phyloP scores from a whole-genome alignment of 2,888 invertebrate genomes.

The Acrocyrtus sp. region DNA sequence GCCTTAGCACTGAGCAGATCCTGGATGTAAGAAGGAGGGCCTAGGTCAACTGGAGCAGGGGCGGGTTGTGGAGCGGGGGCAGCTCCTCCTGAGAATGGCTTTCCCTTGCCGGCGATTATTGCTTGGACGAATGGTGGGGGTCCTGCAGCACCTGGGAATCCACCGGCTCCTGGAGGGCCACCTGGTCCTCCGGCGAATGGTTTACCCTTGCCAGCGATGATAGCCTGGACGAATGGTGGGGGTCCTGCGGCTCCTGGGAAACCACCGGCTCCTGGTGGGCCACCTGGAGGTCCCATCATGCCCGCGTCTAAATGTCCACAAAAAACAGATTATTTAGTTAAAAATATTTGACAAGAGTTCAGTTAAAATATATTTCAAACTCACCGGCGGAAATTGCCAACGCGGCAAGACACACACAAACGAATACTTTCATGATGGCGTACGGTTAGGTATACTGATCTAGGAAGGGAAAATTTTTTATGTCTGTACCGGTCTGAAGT shows the following conservation, averaged over 20 bases:
- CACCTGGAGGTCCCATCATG: conserved; percentile 37
- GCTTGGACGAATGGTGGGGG: conserved; percentile 46
- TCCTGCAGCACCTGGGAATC: conserved; percentile 23
- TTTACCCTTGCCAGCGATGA: not conserved
- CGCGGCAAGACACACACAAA: conserved; percentile 14
- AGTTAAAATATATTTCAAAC: not conserved
- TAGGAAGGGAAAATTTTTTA: not conserved
- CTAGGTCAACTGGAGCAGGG: conserved; percentile 3
- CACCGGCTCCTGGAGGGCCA: conserved; percentile 13
- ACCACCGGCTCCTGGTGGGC: conserved; percentile 12
- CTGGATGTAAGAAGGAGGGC: conserved; percentile 32
- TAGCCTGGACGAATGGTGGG: conserved; percentile 28
- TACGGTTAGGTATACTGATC: too few relatives aligned
- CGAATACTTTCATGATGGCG: conserved; percentile 19
- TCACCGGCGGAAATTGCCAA: conserved; percentile 39
- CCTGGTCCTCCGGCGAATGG: conserved; percentile 11
- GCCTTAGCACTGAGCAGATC: conserved; percentile 43
- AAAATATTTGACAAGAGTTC: not conserved
- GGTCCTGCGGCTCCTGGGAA: conserved; percentile 24
- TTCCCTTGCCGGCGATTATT: conserved; percentile 28
- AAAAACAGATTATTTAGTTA: not conserved
- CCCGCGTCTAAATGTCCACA: conserved; percentile 33
- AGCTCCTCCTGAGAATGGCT: conserved; percentile 25
- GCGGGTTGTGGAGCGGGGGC: not conserved
- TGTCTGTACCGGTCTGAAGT: conserved; percentile 7